Evolutionary conservation across 2,888 invertebrate genomes (phyloP).

Genomic region (Troides oblongomaculatus): DNA sequence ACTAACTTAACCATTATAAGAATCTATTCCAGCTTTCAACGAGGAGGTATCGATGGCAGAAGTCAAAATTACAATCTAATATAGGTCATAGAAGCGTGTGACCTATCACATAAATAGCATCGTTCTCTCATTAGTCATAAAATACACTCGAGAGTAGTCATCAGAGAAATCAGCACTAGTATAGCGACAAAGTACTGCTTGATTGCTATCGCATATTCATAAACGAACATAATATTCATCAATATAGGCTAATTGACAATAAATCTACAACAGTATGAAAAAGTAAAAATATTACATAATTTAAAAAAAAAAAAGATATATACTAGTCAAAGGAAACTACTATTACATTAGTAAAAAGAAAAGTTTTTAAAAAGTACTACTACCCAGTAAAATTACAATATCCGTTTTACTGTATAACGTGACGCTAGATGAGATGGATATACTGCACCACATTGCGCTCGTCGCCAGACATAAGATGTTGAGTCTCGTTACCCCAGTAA

Average conservation of each 20-base stretch:
- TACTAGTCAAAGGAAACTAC: too few species aligned
- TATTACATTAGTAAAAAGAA: neutral
- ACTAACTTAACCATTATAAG: conserved; percentile 1
- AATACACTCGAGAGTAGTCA: too few species aligned
- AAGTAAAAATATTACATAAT: too few species aligned
- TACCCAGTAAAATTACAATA: neutral
- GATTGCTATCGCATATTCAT: neutral
- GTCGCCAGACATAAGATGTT: too few species aligned
- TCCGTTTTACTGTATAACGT: neutral
- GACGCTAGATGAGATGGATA: too few species aligned
- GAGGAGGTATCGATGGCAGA: neutral
- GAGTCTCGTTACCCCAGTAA: too few species aligned
- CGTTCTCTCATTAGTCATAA: neutral
- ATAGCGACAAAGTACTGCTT: neutral
- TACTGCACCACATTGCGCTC: too few species aligned
- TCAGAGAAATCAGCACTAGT: too few species aligned
- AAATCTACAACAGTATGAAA: neutral
- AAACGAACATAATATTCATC: neutral
- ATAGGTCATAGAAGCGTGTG: neutral
- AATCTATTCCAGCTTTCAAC: neutral
- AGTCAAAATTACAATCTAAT: neutral
- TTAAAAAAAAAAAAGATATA: too few species aligned
- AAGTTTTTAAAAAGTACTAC: neutral
- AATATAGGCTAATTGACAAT: neutral
- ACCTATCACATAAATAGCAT: neutral